Conservation (phyloP, 2,888 invertebrate species). For the Salticus scenicus region DNA sequence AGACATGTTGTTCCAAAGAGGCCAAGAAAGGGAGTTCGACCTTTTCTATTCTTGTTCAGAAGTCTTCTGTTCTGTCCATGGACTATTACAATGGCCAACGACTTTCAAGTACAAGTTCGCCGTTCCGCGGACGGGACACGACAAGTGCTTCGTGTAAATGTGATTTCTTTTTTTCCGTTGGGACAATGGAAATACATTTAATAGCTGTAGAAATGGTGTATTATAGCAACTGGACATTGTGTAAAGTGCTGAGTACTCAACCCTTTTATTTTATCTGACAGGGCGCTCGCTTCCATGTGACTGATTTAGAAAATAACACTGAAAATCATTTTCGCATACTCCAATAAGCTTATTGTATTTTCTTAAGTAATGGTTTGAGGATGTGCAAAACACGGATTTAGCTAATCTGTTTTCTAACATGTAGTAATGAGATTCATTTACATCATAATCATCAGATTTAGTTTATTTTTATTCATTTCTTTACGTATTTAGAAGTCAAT, state of each 20-base stretch:
- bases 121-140: conserved; percentile 45
- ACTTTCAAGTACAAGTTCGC: conserved; percentile 20
- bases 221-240: background rate
- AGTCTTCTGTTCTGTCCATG: background rate
- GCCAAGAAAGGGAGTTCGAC: conserved; percentile 20
- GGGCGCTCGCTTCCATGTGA: background rate
- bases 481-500: no score
- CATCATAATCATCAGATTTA: no score
- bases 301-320: background rate
- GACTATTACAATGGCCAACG: conserved; percentile 19
- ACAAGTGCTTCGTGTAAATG: background rate
- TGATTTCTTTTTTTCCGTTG: background rate
- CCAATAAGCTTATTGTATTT: no score
- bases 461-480: no score
- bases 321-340: background rate
- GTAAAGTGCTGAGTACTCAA: background rate
- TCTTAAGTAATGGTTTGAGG: no score
- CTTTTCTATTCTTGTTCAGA: conserved; percentile 11
- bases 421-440: no score
- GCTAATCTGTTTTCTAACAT: no score
- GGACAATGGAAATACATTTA: conserved; percentile 1
- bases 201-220: background rate
- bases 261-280: background rate
- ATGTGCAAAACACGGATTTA: no score
- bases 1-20: conserved; percentile 43